Base-by-base conservation (phyloP, 2,113 vertebrate species). In the Chinchilla lanigera region DNA sequence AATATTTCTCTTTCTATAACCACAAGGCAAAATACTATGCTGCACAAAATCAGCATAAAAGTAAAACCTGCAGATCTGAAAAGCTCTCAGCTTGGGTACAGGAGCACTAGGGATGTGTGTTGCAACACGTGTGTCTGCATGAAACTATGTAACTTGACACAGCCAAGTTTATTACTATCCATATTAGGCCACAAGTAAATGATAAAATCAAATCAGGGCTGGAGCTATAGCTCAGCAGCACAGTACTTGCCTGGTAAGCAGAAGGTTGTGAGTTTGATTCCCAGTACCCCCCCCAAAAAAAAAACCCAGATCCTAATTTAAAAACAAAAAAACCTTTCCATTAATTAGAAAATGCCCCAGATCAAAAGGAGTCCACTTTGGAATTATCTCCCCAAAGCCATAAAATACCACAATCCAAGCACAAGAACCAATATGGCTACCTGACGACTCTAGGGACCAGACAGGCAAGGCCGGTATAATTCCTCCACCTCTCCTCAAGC, bases 1-100 rank as follows among this genome's bases (percentile, higher is more conserved):
- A 92, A 75, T 92, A 84, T 88, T 85, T 94, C 22, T 86, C 47
- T 61, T 94, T 75, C 24, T 14, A 33, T 41, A 83, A 81, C 54
- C 47, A 28, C 24, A 41, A 87, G 8, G 54, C 28, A 90, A 90
- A 75, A 1, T 41, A 54, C 17, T n/a, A 84, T 30, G 44, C 47
- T 65, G 0, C 30, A 87, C 1, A 58, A 73, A 12, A 9, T 0
- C 38, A 77, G 50, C 8, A 60, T 60, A 41, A 19, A 93, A 95
- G 65, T 93, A 77, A 86, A 89, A 84, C 41, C 14, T 26, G 87
- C 12, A 35, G 50, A 95, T 4, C 47, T n/a, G 24, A 93, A 96
- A 81, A 7, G 30, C 33, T 91, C 26, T 73, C 7, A 24, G 54
- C 26, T 4, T 78, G n/a, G 35, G 35, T 7, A 67, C 17, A 71